These are phyloP conservation scores for Chrysolina haemoptera DNA, from an alignment of 2,888 invertebrate species.

Conservation along the genomic window DNA sequence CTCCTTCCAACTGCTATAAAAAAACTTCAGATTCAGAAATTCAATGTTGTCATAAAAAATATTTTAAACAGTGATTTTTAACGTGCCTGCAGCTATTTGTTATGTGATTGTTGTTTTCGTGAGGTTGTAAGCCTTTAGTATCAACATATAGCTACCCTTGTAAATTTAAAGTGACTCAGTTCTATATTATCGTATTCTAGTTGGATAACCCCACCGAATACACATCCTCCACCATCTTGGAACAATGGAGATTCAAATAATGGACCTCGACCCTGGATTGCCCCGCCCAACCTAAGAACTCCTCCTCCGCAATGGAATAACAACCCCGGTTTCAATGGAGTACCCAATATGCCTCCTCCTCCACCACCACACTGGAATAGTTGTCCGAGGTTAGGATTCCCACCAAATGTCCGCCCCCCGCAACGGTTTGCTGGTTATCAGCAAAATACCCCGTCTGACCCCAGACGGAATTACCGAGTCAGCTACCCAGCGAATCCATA, in stretches of 20 bases:
- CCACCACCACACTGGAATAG: not conserved
- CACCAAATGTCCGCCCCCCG: not conserved
- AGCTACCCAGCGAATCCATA: no score
- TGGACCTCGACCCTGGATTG: not conserved
- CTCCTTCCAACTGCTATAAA: no score
- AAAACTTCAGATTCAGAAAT: no score
- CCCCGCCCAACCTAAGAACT: not conserved
- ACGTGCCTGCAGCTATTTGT: no score
- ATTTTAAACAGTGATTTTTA: no score
- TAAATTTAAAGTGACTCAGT: no score
- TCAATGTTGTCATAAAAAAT: no score
- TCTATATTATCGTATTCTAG: not conserved
- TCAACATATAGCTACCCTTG: no score
- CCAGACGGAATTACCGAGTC: not conserved
- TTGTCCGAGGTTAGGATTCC: not conserved
- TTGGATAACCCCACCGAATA: not conserved
- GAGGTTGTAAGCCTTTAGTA: no score
- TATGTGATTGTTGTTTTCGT: no score
- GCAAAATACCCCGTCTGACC: not conserved
- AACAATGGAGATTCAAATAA: not conserved
- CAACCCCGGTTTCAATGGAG: not conserved
- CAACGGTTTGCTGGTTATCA: not conserved
- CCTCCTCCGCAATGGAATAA: not conserved
- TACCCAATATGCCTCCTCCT: conserved; percentile 7
- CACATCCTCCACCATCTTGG: not conserved